Conservation (phyloP, 2,113 vertebrate species). For the Pseudolaguvia tuberculata region DNA sequence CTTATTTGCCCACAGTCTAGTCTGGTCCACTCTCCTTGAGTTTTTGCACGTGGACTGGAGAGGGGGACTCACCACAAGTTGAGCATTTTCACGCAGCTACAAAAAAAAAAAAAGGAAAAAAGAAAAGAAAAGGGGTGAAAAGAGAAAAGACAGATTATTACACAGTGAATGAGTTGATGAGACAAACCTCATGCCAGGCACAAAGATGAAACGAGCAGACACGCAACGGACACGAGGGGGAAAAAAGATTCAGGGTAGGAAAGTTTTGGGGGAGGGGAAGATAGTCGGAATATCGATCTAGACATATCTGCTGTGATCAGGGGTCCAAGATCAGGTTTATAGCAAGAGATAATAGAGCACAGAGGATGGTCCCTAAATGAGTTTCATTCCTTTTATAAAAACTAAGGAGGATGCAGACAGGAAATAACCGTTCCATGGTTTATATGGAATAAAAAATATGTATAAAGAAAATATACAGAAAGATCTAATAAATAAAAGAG, state of each 20-base stretch:
- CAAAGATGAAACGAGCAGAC: constrained; percentile 40
- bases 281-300: constrained; percentile 3
- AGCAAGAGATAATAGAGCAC: background rate
- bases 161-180: constrained; percentile 80
- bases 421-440: background rate
- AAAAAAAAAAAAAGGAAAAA: constrained; percentile 61
- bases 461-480: background rate
- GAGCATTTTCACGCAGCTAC: constrained; percentile 99
- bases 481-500: constrained; percentile 1
- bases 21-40: constrained; percentile 84
- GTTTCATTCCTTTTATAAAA: background rate
- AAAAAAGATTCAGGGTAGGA: constrained; percentile 24
- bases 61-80: constrained; percentile 99
- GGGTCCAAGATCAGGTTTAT: constrained; percentile 5
- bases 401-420: background rate
- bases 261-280: constrained; percentile 30
- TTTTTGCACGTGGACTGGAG: constrained; percentile 81
- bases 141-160: constrained; percentile 88
- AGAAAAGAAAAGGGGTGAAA: constrained; percentile 66
- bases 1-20: constrained; percentile 56
- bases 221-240: constrained; percentile 29
- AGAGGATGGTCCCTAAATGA: background rate
- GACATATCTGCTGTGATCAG: constrained; percentile 15
- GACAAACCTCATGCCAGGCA: constrained; percentile 66
- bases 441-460: background rate